Evolutionary conservation across 2,113 vertebrate species (phyloP).

Genomic region (Carollia perspicillata): DNA sequence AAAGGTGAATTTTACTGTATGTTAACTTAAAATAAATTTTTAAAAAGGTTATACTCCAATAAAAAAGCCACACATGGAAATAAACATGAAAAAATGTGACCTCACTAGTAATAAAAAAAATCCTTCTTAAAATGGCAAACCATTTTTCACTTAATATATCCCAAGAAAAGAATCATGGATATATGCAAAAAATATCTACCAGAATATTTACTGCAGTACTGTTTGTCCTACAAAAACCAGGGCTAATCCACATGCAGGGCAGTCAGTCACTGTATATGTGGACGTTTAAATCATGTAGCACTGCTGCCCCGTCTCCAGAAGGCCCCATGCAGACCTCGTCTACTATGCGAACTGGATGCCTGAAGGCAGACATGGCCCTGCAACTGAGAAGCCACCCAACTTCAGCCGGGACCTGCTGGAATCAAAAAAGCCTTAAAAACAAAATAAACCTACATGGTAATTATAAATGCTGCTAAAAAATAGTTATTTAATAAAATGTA

Average conservation of each 20-base stretch:
- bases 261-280: not conserved
- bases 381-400: not conserved
- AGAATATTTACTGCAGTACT: not conserved
- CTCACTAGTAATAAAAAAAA: not conserved
- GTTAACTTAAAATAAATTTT: not conserved
- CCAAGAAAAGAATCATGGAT: not conserved
- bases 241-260: not conserved
- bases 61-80: not conserved
- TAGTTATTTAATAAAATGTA: not conserved
- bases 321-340: not conserved
- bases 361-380: not conserved
- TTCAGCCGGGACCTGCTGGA: not conserved
- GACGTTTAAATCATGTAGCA: not conserved
- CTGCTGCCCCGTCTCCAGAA: not conserved
- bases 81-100: not conserved
- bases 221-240: not conserved
- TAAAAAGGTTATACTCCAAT: not conserved
- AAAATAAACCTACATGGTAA: not conserved
- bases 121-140: not conserved
- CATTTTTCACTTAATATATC: not conserved
- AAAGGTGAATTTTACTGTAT: not conserved
- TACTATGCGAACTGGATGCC: not conserved
- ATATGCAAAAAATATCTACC: not conserved
- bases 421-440: not conserved
- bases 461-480: not conserved